phyloP scores from a whole-genome alignment of 2,888 invertebrate genomes.

The Chymomyza caudatula region DNA sequence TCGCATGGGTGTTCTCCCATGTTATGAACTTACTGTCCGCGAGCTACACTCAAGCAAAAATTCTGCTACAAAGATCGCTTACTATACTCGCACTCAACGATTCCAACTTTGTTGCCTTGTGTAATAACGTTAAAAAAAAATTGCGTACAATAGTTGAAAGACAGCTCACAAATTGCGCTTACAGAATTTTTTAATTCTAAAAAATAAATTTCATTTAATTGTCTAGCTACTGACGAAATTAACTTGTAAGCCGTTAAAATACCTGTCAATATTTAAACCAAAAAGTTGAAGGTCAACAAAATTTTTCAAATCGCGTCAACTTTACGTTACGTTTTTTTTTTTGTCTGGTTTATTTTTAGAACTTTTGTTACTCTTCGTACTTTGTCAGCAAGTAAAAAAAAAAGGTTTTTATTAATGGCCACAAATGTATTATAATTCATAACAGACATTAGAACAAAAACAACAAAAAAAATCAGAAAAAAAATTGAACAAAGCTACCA shows the following conservation, averaged over 20 bases:
- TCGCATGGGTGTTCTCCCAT: no score
- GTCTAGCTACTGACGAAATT: neutral
- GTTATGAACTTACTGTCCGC: no score
- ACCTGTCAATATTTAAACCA: constrained; percentile 28
- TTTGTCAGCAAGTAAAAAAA: constrained; percentile 17
- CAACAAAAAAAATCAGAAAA: neutral
- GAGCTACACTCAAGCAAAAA: no score
- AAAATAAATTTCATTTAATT: neutral
- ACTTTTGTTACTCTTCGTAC: constrained; percentile 29
- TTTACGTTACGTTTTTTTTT: constrained; percentile 1
- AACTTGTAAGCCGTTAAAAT: constrained; percentile 21
- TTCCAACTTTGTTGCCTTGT: no score
- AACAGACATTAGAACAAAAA: constrained; percentile 2
- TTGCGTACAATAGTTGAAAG: neutral
- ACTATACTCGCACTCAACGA: no score
- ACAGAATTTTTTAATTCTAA: neutral
- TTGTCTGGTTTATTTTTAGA: constrained; percentile 48
- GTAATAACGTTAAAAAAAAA: neutral
- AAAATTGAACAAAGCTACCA: neutral
- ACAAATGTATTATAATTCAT: constrained; percentile 30
- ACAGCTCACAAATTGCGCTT: neutral
- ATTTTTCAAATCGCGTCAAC: constrained; percentile 35
- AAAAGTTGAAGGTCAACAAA: constrained; percentile 54
- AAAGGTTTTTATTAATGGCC: constrained; percentile 18
- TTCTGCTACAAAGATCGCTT: no score